Conservation (phyloP, 2,888 invertebrate species). For the Busseola fusca region DNA sequence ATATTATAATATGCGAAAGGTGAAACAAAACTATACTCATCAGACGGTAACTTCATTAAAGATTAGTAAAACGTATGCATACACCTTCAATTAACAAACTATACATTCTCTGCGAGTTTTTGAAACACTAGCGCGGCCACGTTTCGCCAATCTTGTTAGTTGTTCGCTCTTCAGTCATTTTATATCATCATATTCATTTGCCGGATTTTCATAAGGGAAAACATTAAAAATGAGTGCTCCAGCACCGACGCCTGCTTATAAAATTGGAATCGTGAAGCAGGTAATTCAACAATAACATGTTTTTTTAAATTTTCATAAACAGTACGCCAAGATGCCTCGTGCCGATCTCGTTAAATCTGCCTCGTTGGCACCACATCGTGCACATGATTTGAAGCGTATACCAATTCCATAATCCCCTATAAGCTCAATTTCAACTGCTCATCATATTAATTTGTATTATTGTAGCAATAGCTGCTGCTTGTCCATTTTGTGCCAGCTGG, state of each 20-base stretch:
- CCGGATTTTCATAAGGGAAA: constrained; percentile 68
- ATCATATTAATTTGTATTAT: constrained; percentile 14
- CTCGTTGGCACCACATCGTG: constrained; percentile 82
- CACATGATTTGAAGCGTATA: constrained; percentile 23
- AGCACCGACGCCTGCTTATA: constrained; percentile 79
- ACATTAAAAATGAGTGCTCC: constrained; percentile 83
- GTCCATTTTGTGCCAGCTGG: constrained; percentile 49
- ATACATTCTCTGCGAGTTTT: no score
- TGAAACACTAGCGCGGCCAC: constrained; percentile 83
- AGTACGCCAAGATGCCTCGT: constrained; percentile 76
- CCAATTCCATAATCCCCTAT: constrained; percentile 2
- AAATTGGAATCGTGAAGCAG: constrained; percentile 86
- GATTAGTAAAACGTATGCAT: no score
- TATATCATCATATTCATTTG: constrained; percentile 69
- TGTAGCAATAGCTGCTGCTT: constrained; percentile 22
- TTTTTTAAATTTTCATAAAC: constrained; percentile 60
- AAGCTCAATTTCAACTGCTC: constrained; percentile 24
- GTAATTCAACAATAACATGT: constrained; percentile 75
- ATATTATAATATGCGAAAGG: no score
- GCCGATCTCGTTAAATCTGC: constrained; percentile 77
- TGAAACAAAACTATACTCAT: no score
- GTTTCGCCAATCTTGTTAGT: constrained; percentile 83
- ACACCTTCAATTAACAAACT: no score
- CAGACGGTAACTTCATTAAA: no score
- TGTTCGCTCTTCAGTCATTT: constrained; percentile 78